These are phyloP conservation scores for Haemorhous mexicanus DNA, from an alignment of 2,113 vertebrate genomes.

Conservation along the genomic window DNA sequence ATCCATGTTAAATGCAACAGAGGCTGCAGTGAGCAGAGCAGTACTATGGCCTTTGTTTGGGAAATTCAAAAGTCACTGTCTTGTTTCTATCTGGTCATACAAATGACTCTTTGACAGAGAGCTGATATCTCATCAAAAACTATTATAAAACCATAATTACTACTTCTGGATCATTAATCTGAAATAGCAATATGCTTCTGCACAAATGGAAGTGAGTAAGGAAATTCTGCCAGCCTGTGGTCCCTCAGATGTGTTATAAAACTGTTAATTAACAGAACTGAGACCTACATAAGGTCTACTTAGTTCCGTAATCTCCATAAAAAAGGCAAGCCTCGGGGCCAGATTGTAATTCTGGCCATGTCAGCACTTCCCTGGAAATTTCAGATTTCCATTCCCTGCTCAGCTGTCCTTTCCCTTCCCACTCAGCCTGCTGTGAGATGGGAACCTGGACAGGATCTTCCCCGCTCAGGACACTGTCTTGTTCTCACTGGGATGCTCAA, in stretches of 20 bases:
- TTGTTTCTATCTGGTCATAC: not conserved
- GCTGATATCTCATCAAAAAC: not conserved
- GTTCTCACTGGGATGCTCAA: not conserved
- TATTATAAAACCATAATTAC: slow-evolving; percentile 10
- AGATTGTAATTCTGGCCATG: not conserved
- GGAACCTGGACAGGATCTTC: not conserved
- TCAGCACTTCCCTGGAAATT: not conserved
- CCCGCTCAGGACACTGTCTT: not conserved
- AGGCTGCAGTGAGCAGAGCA: not conserved
- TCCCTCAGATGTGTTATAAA: not conserved
- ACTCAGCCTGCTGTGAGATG: not conserved
- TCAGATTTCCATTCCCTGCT: not conserved
- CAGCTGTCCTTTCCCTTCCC: not conserved
- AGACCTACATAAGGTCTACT: not conserved
- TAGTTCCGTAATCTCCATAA: not conserved
- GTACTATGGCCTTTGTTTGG: not conserved
- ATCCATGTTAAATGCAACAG: not conserved
- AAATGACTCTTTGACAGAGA: slow-evolving; percentile 9
- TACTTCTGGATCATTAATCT: slow-evolving; percentile 31
- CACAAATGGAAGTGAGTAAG: not conserved
- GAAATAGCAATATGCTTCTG: slow-evolving; percentile 8
- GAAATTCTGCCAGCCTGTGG: not conserved
- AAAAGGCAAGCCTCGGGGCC: not conserved
- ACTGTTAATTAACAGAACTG: not conserved
- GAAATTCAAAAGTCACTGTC: not conserved